Base-by-base conservation (phyloP, 2,888 invertebrate species). In the Neoascia interrupta region DNA sequence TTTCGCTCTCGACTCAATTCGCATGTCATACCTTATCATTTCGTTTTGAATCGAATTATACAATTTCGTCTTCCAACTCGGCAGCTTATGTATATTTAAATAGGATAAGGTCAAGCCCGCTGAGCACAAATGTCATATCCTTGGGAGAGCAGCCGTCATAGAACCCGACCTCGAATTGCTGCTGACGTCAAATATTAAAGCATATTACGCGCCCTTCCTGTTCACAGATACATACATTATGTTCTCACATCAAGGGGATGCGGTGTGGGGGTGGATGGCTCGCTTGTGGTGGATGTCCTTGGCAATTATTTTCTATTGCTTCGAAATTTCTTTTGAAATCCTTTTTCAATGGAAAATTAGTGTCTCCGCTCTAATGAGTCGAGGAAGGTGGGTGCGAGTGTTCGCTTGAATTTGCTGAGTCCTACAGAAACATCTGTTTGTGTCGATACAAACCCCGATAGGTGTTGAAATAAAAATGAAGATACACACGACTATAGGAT, bases 141-240 rank as follows among this genome's bases (percentile, higher is more conserved):
- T 21, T 60, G 23, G 28, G 13, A 45, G 28, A 1, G 31, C 21
- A 23, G 26, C 5, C 49, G 49, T 51, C 61, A 51, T 51, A 51
- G 63, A 43, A 53, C 31, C n/a, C n/a, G n/a, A n/a, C 36, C 18
- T 5, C 19, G 31, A 31, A 3, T 4, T 23, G 15, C 2, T 18
- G 47, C 21, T 66, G 64, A 66, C 64, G 64, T 66, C 64, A 66
- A 54, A 45, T 28, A 15, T 23, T 28, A 54, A 51, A 21, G n/a
- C n/a, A 51, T 51, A 41, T 26, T 41, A 21, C 23, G 13, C 15
- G 26, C 45, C 54, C 23, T 66, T 51, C 8, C 34, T 5, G 21
- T 10, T 11, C 58, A 23, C n/a, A 31, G 31, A 6, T 31, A 6
- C 8, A 31, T 6, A n/a, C 31, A 31, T n/a, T n/a, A n/a, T n/a